Conservation (phyloP, 2,888 invertebrate species). For the Pollenia griseotomentosa region DNA sequence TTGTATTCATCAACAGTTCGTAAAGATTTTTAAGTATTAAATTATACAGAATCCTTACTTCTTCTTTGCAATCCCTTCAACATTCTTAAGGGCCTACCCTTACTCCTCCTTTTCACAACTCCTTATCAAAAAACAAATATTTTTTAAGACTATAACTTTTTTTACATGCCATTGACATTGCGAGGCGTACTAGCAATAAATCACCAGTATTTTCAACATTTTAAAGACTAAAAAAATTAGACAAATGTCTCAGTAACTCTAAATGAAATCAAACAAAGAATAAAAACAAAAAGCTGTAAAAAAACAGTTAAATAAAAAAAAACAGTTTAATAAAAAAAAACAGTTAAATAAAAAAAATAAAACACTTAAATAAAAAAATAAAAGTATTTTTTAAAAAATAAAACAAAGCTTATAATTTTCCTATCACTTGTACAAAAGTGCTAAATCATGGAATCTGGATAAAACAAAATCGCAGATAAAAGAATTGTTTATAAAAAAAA, state of each 20-base stretch:
- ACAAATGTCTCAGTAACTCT: conserved; percentile 12
- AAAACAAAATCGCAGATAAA: background rate
- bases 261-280: conserved; percentile 1
- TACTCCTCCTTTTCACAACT: background rate
- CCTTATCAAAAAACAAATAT: background rate
- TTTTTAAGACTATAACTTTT: conserved; percentile 15
- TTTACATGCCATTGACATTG: conserved; percentile 39
- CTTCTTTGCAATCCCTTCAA: too few relatives aligned
- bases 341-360: conserved; percentile 35
- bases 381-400: conserved; percentile 31
- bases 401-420: conserved; percentile 27
- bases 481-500: background rate
- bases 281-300: conserved; percentile 7
- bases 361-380: conserved; percentile 28
- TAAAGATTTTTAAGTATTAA: background rate
- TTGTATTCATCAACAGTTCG: conserved; percentile 17
- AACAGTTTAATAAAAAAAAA: background rate
- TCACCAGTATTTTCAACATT: conserved; percentile 6
- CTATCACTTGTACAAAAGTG: background rate
- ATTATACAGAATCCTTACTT: background rate
- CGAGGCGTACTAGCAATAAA: conserved; percentile 11
- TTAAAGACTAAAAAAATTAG: conserved; percentile 22
- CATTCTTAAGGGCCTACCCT: background rate
- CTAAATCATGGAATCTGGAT: conserved; percentile 8
- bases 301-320: too few relatives aligned